Base-by-base conservation (phyloP, 2,888 invertebrate species). In the Caenorhabditis virilis region DNA sequence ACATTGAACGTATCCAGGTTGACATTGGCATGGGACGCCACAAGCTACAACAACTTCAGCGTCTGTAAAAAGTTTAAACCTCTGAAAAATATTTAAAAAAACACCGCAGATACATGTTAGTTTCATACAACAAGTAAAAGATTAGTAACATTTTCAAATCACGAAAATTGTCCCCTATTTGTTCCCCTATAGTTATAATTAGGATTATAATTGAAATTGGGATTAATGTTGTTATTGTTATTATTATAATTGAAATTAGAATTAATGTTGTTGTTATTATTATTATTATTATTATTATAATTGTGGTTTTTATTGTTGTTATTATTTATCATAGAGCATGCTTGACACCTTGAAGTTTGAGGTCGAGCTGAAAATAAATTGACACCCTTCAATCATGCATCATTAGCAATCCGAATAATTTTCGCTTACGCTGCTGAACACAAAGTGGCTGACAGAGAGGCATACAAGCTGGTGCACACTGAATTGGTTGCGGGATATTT, bases 1-100 rank as follows among this genome's bases (percentile, higher is more conserved):
- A 50, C 78, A 78, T 57, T 75, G 72, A 20, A 72, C 71, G 51
- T 78, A 78, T 51, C 77, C 78, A 6, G 78, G 78, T 30, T 69
- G 67, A 46, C 78, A 78, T 25, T 60, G 50, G 46, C 78, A 78
- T 33, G 78, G 78, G 27, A 61, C 64, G 15, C 67, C 72, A 30
- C 78, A 78, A 9, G 68, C 55, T 4, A 72, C 57, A 22, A 74
- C 74, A 16, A 74, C 60, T 48, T 70, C 66, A n/a, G 56, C 66
- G 38, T 66, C 66, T 67, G 55, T 35, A 66, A 57, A 25, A 26
- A 13, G 4, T 49, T 35, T 11, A 7, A 26, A n/a, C 7, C 15
- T 41, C 7, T 41, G 7, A 22, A 11, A 30, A 30, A 30, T 9
- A 30, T 30, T 9, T 9, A 30, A 30, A 30, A 30, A 30, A 30